Conservation (phyloP, 2,797 vertebrate species). For the Eospalax fontanierii region DNA sequence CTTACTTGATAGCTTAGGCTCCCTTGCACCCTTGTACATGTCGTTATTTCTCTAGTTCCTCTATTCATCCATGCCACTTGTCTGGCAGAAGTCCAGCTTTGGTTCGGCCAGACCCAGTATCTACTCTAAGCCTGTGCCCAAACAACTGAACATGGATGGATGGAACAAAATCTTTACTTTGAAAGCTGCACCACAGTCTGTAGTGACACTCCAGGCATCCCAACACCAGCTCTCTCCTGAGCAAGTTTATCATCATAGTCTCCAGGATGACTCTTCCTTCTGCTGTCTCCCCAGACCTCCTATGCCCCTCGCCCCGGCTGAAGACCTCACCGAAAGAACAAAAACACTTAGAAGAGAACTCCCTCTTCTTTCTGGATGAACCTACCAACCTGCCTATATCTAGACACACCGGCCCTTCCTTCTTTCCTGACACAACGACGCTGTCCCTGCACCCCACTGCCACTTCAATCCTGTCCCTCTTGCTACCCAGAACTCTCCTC, state of each 20-base stretch:
- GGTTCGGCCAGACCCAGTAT: not conserved
- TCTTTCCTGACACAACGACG: not conserved
- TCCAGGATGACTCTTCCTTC: not conserved
- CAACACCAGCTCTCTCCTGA: not conserved
- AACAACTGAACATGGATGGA: not conserved
- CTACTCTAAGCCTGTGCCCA: not conserved
- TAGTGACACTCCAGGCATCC: slow-evolving; percentile 4
- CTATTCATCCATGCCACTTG: not conserved
- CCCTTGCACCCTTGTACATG: no score
- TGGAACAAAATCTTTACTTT: slow-evolving; percentile 22
- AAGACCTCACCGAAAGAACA: not conserved
- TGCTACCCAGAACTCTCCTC: not conserved
- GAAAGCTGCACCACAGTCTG: not conserved
- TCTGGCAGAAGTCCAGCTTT: not conserved
- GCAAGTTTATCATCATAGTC: not conserved
- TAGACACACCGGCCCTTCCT: not conserved
- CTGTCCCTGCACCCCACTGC: not conserved
- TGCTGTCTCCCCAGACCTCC: not conserved
- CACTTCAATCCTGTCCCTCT: not conserved
- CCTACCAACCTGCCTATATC: not conserved
- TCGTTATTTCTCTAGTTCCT: not conserved
- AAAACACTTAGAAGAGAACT: not conserved
- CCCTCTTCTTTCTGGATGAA: not conserved
- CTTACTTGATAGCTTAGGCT: not conserved
- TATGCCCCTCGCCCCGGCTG: not conserved